A percentile compares a stretch with the other conserved stretches of the same genome.
These are phyloP conservation scores for Silvanus unidentatus DNA, from an alignment of 2,888 invertebrate species.

Conservation along the genomic window DNA sequence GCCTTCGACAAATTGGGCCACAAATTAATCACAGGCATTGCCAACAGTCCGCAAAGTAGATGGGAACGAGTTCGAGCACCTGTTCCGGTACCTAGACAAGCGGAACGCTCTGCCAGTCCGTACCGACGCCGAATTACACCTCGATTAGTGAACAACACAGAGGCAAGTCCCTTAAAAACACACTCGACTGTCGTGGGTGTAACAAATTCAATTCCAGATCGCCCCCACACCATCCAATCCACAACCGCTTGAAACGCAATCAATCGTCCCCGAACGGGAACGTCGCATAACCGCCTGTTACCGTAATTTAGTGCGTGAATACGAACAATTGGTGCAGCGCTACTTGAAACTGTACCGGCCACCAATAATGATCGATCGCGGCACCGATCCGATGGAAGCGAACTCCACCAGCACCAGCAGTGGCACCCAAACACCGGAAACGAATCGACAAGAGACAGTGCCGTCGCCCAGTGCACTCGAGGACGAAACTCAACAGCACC, in stretches of 20 bases:
- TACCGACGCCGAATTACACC: constrained; percentile 40
- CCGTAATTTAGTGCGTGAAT: constrained; percentile 49
- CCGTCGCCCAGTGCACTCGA: not conserved
- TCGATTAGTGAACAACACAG: constrained; percentile 24
- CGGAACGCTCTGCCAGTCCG: constrained; percentile 34
- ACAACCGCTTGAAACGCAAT: constrained; percentile 30
- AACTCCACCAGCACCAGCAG: constrained; percentile 39
- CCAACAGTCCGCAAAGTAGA: constrained; percentile 54
- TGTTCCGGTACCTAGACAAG: constrained; percentile 38
- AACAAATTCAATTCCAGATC: too few relatives aligned
- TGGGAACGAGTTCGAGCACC: constrained; percentile 49
- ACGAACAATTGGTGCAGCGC: constrained; percentile 48
- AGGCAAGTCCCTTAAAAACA: constrained; percentile 4
- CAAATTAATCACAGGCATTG: constrained; percentile 79
- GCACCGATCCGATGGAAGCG: constrained; percentile 65
- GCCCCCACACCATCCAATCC: too few relatives aligned
- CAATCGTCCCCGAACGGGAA: constrained; percentile 45
- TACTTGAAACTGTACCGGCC: constrained; percentile 48
- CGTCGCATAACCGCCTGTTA: constrained; percentile 48
- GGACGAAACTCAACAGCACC: not conserved
- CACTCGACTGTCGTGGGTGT: too few relatives aligned
- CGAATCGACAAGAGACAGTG: constrained; percentile 15
- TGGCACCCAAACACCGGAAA: constrained; percentile 45
- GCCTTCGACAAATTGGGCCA: constrained; percentile 77
- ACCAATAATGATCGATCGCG: constrained; percentile 56